A percentile compares a stretch with the other conserved stretches of the same genome.
phyloP scores from a whole-genome alignment of 2,888 invertebrate genomes.

The Hydropsyche betteni region DNA sequence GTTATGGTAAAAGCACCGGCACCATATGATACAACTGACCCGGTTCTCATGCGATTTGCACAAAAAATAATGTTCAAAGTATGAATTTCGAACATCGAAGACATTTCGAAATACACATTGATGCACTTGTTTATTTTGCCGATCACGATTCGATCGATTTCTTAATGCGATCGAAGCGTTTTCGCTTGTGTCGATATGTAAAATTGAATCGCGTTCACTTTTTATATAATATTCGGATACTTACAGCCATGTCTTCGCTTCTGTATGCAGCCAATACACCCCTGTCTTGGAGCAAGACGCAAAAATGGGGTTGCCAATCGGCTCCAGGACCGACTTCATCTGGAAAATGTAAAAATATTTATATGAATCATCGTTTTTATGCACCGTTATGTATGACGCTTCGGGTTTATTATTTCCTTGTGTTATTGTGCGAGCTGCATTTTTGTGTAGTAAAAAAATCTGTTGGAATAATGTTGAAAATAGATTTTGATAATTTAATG shows the following conservation, averaged over 20 bases:
- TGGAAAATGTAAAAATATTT: conserved; percentile 58
- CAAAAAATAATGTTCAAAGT: no score
- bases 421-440: no score
- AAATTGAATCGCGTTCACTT: conserved; percentile 37
- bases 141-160: no score
- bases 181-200: neutral
- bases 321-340: conserved; percentile 67
- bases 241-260: conserved; percentile 82
- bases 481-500: no score
- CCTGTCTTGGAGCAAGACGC: conserved; percentile 80
- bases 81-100: conserved; percentile 42
- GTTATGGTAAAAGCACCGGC: neutral
- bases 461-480: no score
- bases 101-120: conserved; percentile 44
- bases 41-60: no score
- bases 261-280: conserved; percentile 80
- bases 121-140: conserved; percentile 42
- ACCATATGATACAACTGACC: conserved; percentile 12
- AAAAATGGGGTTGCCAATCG: conserved; percentile 82
- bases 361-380: neutral
- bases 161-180: no score
- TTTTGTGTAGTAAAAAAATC: no score
- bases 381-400: neutral
- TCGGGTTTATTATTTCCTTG: neutral
- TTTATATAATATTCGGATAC: conserved; percentile 56